These are phyloP conservation scores for Trididemnum miniatum DNA, from an alignment of 23 tunicate genomes.

Conservation along the genomic window DNA sequence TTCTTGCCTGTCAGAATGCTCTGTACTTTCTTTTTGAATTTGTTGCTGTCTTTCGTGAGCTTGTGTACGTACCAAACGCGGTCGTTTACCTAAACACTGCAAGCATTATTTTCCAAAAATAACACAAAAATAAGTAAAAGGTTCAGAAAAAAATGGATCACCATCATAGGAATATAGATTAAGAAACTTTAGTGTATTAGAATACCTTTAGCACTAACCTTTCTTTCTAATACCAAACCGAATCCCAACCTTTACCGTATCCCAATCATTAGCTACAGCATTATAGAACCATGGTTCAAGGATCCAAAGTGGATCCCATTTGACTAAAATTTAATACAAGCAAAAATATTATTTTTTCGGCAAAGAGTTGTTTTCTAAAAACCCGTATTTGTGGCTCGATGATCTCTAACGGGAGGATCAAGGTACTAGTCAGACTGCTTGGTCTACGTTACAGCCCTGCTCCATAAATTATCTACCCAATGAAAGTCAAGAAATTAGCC, in stretches of 20 bases:
- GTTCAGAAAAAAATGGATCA: background rate
- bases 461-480: background rate
- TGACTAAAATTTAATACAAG: background rate
- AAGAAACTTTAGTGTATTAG: background rate
- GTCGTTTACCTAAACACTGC: conserved; percentile 13
- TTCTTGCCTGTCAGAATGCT: conserved; percentile 23
- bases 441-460: background rate
- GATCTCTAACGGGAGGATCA: background rate
- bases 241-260: background rate
- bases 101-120: background rate
- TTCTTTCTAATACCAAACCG: background rate
- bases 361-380: background rate
- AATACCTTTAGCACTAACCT: background rate
- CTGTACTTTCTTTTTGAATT: background rate
- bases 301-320: background rate
- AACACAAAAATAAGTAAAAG: background rate
- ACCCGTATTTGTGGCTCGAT: background rate
- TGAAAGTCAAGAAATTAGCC: conserved; percentile 3
- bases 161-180: background rate
- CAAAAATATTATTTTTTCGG: background rate
- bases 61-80: conserved; percentile 4
- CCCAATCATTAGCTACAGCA: background rate
- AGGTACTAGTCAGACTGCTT: background rate
- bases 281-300: background rate
- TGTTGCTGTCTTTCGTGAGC: conserved; percentile 11